Evolutionary conservation across 2,113 vertebrate species (phyloP).

Genomic region (Urocitellus parryii): DNA sequence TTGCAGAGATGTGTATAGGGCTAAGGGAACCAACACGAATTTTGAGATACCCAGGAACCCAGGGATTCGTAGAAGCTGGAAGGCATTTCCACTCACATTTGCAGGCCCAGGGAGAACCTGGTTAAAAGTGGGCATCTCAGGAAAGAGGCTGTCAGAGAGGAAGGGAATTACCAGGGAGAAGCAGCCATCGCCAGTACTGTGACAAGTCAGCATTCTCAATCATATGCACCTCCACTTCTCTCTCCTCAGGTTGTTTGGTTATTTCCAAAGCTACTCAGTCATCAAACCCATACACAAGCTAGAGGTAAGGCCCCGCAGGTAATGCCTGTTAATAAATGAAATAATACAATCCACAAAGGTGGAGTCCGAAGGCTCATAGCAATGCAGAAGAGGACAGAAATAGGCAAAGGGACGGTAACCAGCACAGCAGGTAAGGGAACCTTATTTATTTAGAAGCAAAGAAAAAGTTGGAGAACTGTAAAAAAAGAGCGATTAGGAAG

Average conservation of each 20-base stretch:
- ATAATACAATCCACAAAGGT: no score
- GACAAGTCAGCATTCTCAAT: neutral
- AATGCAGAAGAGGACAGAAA: neutral
- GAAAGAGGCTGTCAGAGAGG: neutral
- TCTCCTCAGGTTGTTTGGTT: neutral
- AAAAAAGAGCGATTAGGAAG: neutral
- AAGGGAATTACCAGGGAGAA: neutral
- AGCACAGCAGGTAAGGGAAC: neutral
- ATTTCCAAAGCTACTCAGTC: neutral
- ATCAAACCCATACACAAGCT: neutral
- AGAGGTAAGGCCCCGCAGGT: neutral
- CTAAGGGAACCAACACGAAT: neutral
- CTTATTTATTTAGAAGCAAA: neutral
- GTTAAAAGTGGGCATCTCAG: neutral
- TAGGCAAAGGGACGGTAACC: neutral
- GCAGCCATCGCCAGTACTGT: neutral
- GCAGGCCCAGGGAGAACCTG: neutral
- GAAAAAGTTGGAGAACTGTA: neutral
- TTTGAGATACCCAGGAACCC: neutral
- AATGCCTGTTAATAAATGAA: neutral
- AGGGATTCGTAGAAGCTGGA: neutral
- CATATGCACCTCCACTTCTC: accelerated
- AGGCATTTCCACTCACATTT: neutral
- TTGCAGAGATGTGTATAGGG: neutral
- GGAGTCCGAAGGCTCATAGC: neutral